phyloP scores from a whole-genome alignment of 2,797 vertebrate species.

The Psittacula echo region DNA sequence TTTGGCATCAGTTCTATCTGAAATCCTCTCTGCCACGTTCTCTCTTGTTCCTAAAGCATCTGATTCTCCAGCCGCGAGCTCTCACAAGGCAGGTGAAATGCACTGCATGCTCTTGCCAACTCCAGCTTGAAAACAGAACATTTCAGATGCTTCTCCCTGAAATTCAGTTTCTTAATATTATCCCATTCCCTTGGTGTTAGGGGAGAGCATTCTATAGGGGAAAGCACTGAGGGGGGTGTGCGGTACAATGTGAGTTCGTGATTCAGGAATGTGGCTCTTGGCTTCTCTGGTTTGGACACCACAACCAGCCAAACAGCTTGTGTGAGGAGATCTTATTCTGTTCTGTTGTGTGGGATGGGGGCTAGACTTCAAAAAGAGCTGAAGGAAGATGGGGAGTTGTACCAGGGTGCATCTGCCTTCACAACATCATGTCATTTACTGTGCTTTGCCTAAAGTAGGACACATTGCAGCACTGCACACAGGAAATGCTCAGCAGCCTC shows the following conservation, averaged over 20 bases:
- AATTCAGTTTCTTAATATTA: too few relatives aligned
- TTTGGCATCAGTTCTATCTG: neutral
- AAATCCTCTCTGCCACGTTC: neutral
- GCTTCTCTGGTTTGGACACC: neutral
- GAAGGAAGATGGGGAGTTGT: neutral
- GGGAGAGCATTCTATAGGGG: neutral
- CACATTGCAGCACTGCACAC: accelerated
- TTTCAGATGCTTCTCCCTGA: neutral
- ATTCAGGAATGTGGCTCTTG: neutral
- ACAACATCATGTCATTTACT: neutral
- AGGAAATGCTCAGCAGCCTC: neutral
- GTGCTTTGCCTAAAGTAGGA: neutral
- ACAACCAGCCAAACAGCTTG: neutral
- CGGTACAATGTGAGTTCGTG: accelerated
- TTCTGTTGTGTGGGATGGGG: neutral
- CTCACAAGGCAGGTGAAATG: accelerated
- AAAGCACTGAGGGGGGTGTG: accelerated
- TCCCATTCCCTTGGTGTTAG: neutral
- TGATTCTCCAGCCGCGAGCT: accelerated
- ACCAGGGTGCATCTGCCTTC: neutral
- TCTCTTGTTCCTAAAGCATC: too few relatives aligned
- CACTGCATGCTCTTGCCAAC: neutral
- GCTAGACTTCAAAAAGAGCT: neutral
- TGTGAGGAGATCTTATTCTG: neutral
- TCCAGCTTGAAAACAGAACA: neutral